These are phyloP conservation scores for Parazoanthus darwini DNA, from an alignment of 92 coral and sea anemone genomes.

Conservation along the genomic window DNA sequence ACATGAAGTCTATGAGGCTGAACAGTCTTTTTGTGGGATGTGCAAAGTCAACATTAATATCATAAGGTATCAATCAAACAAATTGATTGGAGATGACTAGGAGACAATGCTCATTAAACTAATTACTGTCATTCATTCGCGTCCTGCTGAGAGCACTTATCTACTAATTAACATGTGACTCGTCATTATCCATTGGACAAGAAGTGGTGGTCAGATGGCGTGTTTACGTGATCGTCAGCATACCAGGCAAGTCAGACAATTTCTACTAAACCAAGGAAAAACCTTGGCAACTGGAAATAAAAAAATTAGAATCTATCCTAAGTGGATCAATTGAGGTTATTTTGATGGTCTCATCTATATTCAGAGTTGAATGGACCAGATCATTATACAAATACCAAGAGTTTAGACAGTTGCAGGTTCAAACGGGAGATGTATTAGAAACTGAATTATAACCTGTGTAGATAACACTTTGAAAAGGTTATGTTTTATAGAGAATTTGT, in stretches of 20 bases:
- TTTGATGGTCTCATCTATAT: neutral
- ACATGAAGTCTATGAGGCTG: neutral
- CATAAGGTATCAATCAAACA: conserved; percentile 50
- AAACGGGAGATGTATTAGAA: neutral
- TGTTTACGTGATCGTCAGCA: conserved; percentile 8
- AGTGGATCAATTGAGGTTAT: neutral
- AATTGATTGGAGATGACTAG: conserved; percentile 62
- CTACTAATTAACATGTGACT: conserved; percentile 42
- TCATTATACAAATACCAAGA: neutral
- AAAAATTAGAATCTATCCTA: neutral
- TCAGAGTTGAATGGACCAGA: neutral
- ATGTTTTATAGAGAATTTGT: neutral
- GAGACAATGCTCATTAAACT: conserved; percentile 62
- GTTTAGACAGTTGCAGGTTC: neutral
- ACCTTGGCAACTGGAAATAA: neutral
- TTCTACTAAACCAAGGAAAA: conserved; percentile 4
- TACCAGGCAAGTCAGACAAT: conserved; percentile 6
- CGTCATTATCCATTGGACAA: neutral
- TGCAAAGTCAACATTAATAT: conserved; percentile 29
- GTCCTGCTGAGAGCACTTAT: conserved; percentile 46
- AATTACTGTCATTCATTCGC: conserved; percentile 50
- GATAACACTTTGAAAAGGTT: neutral
- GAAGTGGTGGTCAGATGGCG: neutral
- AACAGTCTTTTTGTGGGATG: conserved; percentile 15
- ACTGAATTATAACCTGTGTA: neutral